Evolutionary conservation across 2,797 vertebrate genomes (phyloP).

Genomic region (Eremophila alpestris): DNA sequence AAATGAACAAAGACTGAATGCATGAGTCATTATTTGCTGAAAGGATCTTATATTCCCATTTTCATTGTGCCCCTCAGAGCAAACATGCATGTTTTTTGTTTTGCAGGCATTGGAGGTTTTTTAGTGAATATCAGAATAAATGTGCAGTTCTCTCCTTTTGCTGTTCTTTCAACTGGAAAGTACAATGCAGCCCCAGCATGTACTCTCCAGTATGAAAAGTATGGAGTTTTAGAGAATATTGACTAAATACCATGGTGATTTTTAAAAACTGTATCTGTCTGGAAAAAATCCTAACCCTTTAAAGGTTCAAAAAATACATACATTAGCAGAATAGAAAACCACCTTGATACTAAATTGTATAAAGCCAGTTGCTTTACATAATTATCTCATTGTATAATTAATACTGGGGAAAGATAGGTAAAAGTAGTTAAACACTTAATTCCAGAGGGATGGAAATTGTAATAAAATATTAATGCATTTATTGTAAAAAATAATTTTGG

Average conservation of each 20-base stretch:
- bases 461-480: background rate
- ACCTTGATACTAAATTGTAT: background rate
- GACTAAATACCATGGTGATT: background rate
- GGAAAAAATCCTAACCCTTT: background rate
- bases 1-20: conserved; percentile 46
- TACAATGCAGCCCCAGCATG: conserved; percentile 37
- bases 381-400: background rate
- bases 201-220: background rate
- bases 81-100: background rate
- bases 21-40: conserved; percentile 49
- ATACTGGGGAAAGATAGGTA: background rate
- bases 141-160: conserved; percentile 39
- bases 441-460: background rate
- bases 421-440: background rate
- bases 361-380: background rate
- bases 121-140: conserved; percentile 28
- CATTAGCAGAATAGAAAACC: background rate
- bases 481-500: background rate
- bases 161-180: conserved; percentile 34
- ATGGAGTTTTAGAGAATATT: background rate
- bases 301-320: background rate
- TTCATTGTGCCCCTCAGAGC: background rate
- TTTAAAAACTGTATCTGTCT: background rate
- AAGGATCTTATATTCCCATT: background rate
- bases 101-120: background rate